Evolutionary conservation across 1,140 invertebrate species (phyloP).

Genomic region (Bombus sylvicola): DNA sequence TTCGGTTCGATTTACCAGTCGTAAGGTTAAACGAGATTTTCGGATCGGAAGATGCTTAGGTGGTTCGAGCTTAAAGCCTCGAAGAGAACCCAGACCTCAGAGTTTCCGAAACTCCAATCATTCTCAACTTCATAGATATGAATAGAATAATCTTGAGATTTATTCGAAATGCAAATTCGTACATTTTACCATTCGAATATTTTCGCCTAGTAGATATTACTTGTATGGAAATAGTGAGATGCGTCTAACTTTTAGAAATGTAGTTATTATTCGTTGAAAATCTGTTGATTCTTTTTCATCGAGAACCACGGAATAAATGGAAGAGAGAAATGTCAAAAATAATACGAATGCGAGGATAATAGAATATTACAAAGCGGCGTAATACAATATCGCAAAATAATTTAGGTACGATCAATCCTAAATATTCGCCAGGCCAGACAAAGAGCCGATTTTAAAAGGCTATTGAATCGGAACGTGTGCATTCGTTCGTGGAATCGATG

Average conservation of each 20-base stretch:
- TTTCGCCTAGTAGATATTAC: background rate
- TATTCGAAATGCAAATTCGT: background rate
- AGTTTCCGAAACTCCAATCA: background rate
- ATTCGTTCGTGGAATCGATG: conserved; percentile 1
- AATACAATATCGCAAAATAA: background rate
- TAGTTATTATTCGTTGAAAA: too few species aligned
- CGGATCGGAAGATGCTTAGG: background rate
- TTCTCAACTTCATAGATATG: background rate
- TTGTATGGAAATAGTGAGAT: too few species aligned
- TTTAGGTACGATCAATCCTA: background rate
- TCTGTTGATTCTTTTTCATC: too few species aligned
- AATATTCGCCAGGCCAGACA: background rate
- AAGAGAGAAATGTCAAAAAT: background rate
- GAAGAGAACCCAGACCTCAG: background rate
- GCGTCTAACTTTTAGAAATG: too few species aligned
- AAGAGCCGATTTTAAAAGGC: conserved; percentile 16
- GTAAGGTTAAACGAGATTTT: conserved; percentile 19
- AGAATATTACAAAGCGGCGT: too few species aligned
- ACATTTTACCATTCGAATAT: background rate
- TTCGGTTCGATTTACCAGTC: conserved; percentile 2
- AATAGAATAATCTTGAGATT: background rate
- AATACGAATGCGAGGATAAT: background rate
- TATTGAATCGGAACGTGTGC: background rate
- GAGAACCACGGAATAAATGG: too few species aligned
- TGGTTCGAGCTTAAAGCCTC: background rate